Conservation (phyloP, 2,888 invertebrate genomes). For the Fabriciana adippe region DNA sequence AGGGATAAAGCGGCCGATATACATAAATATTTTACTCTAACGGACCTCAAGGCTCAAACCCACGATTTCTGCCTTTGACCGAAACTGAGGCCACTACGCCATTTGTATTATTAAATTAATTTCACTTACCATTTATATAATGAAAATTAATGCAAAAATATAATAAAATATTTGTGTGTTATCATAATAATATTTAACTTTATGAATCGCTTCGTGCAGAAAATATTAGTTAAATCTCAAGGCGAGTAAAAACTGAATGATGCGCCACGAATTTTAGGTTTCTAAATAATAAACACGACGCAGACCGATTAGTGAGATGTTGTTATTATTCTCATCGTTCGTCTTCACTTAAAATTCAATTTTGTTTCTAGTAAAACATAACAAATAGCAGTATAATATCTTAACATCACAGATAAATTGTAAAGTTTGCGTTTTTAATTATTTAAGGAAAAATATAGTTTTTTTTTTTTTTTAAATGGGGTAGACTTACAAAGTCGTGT, state of each 20-base stretch:
- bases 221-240: constrained; percentile 21
- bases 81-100: too few relatives aligned
- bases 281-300: constrained; percentile 7
- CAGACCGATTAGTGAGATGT: not conserved
- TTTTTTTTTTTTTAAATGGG: too few relatives aligned
- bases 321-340: not conserved
- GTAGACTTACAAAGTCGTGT: too few relatives aligned
- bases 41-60: too few relatives aligned
- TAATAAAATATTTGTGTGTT: constrained; percentile 2
- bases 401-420: too few relatives aligned
- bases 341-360: not conserved
- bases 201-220: constrained; percentile 15
- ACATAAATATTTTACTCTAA: too few relatives aligned
- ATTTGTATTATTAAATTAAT: too few relatives aligned
- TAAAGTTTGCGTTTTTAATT: too few relatives aligned
- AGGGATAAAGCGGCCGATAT: too few relatives aligned
- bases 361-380: not conserved
- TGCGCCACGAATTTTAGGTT: constrained; percentile 7
- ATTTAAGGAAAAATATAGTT: too few relatives aligned
- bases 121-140: not conserved
- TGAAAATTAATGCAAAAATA: not conserved
- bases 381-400: too few relatives aligned
- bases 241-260: constrained; percentile 14
- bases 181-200: not conserved
- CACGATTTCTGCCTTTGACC: too few relatives aligned